Percentiles rank a stretch among this genome's conserved stretches.
phyloP scores from a whole-genome alignment of 2,888 invertebrate genomes.

The Lissocephala sabroskyi region DNA sequence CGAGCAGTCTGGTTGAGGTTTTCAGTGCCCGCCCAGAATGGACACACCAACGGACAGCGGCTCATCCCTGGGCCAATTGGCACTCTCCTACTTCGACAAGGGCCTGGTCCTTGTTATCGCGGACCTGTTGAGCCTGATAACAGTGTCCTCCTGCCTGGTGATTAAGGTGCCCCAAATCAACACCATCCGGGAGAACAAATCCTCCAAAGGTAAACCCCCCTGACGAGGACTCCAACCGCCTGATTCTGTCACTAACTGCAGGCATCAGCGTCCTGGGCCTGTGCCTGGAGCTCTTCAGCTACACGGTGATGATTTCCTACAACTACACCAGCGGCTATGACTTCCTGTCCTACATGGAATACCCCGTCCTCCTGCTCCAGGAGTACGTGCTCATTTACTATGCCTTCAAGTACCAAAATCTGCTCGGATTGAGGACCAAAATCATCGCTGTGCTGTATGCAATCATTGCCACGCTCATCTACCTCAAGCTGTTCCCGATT shows the following conservation, averaged over 20 bases:
- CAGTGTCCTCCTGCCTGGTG: conserved; percentile 83
- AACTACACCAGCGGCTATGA: conserved; percentile 84
- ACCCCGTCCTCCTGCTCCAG: conserved; percentile 85
- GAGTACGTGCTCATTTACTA: conserved; percentile 82
- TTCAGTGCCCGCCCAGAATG: no score
- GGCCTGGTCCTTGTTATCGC: conserved; percentile 70
- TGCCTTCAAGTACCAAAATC: conserved; percentile 79
- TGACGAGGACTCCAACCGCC: no score
- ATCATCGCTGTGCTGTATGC: conserved; percentile 72
- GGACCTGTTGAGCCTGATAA: conserved; percentile 80
- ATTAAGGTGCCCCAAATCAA: conserved; percentile 89
- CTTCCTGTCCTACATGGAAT: conserved; percentile 86
- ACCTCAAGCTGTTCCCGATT: conserved; percentile 67
- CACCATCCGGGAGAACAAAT: conserved; percentile 77
- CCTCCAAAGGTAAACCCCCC: conserved; percentile 80
- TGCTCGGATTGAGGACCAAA: conserved; percentile 73
- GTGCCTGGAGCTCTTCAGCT: conserved; percentile 76
- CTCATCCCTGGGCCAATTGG: no score
- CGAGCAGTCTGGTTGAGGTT: no score
- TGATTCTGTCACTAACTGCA: no score
- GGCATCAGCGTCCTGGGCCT: conserved; percentile 70
- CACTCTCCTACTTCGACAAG: conserved; percentile 55
- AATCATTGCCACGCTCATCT: conserved; percentile 72
- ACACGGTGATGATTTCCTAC: conserved; percentile 85
- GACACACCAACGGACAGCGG: not conserved